Conservation (phyloP, 2,888 invertebrate species). For the Psococerastis gibbosa region DNA sequence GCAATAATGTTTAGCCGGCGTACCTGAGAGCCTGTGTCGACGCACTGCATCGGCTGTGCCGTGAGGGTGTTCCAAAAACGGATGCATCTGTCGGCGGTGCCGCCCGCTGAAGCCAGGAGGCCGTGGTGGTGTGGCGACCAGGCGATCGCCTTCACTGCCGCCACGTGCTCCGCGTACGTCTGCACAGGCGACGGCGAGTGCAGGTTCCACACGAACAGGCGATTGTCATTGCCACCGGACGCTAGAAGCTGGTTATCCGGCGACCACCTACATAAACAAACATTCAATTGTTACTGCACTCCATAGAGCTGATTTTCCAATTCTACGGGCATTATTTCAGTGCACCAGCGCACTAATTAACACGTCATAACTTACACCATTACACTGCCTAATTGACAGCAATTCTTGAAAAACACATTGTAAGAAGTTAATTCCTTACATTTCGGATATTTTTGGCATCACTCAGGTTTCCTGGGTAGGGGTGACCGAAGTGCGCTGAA, state of each 20-base stretch:
- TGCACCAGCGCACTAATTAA: background rate
- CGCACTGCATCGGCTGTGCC: conserved; percentile 94
- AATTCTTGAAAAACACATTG: too few species aligned
- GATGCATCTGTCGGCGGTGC: conserved; percentile 94
- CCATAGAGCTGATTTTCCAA: too few species aligned
- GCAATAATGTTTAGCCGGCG: too few species aligned
- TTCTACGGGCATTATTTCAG: too few species aligned
- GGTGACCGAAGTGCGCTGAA: too few species aligned
- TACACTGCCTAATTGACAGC: too few species aligned
- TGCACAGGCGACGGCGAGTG: conserved; percentile 78
- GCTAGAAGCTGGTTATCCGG: conserved; percentile 94
- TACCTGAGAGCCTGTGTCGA: conserved; percentile 69
- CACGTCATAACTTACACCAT: background rate
- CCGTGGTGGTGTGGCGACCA: conserved; percentile 99
- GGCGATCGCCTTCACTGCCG: conserved; percentile 95
- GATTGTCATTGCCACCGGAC: conserved; percentile 96
- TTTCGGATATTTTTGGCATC: too few species aligned
- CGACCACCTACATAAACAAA: conserved; percentile 58
- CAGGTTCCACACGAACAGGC: conserved; percentile 81
- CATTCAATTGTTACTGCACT: too few species aligned
- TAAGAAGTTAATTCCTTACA: too few species aligned
- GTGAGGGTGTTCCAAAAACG: conserved; percentile 98
- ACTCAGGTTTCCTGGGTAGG: too few species aligned
- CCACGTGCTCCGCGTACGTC: conserved; percentile 90
- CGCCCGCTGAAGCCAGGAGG: conserved; percentile 89